These are phyloP conservation scores for Tolypeutes matacus DNA, from an alignment of 2,797 vertebrate genomes.

Conservation along the genomic window DNA sequence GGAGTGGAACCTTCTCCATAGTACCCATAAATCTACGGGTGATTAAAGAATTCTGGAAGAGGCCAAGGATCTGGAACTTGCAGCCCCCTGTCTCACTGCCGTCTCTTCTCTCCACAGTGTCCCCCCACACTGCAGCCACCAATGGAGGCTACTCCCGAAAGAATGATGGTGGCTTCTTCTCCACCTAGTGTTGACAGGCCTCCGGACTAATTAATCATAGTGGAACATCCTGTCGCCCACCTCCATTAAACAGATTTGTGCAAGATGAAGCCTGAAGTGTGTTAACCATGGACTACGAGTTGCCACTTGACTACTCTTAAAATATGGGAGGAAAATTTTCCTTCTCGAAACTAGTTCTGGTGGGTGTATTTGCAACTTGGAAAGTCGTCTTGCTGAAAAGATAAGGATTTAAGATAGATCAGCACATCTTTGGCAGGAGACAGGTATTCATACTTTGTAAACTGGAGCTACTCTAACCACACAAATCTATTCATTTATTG, in stretches of 20 bases:
- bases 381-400: conserved; percentile 14
- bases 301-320: conserved; percentile 36
- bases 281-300: not conserved
- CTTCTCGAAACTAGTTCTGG: conserved; percentile 45
- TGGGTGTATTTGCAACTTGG: not conserved
- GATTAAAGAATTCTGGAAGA: not conserved
- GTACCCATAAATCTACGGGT: not conserved
- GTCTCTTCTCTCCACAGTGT: conserved; percentile 83
- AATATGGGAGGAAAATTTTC: not conserved
- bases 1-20: not conserved
- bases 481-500: not conserved
- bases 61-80: conserved; percentile 15
- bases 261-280: conserved; percentile 36
- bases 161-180: conserved; percentile 89
- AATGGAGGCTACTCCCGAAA: conserved; percentile 90
- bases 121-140: conserved; percentile 88
- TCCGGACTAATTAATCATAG: conserved; percentile 3
- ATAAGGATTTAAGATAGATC: conserved; percentile 9
- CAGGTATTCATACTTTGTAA: not conserved
- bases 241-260: conserved; percentile 74
- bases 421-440: not conserved
- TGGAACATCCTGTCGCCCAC: not conserved
- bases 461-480: not conserved
- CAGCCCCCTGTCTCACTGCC: not conserved
- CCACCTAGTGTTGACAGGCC: conserved; percentile 70